Conservation (phyloP, 1,140 invertebrate species). For the Brachionus angularis region DNA sequence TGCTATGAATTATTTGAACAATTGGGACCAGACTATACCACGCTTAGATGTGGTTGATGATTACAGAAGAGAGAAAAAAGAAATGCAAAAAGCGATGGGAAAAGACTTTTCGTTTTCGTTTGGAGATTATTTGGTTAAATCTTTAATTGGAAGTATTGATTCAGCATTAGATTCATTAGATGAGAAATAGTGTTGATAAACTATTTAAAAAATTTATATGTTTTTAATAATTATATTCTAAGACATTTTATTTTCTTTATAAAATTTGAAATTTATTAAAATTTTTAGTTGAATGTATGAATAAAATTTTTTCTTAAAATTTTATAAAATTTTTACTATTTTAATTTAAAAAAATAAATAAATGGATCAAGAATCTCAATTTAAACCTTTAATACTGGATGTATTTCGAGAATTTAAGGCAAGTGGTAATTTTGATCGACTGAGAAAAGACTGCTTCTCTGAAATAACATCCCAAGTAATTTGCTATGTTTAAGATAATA, state of each 20-base stretch:
- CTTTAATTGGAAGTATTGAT: neutral
- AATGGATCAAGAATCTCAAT: neutral
- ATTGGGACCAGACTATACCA: neutral
- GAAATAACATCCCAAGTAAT: constrained; percentile 31
- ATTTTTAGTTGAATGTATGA: no score
- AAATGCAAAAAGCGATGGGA: neutral
- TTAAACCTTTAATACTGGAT: constrained; percentile 4
- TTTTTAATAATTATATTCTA: no score
- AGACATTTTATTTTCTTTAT: no score
- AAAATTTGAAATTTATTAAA: no score
- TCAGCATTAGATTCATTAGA: neutral
- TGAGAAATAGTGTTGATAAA: no score
- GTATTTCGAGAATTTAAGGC: constrained; percentile 40
- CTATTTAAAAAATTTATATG: neutral
- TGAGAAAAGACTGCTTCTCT: constrained; percentile 22
- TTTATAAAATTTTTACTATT: no score
- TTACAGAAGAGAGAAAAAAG: neutral
- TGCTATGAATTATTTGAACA: neutral
- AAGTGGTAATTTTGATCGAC: constrained; percentile 18
- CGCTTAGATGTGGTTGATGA: neutral
- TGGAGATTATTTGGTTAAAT: neutral
- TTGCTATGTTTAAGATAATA: neutral
- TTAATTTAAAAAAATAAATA: no score
- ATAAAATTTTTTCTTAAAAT: no score
- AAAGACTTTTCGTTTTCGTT: neutral